Evolutionary conservation across 2,888 invertebrate genomes (phyloP).

Genomic region (Incurvaria masculella): DNA sequence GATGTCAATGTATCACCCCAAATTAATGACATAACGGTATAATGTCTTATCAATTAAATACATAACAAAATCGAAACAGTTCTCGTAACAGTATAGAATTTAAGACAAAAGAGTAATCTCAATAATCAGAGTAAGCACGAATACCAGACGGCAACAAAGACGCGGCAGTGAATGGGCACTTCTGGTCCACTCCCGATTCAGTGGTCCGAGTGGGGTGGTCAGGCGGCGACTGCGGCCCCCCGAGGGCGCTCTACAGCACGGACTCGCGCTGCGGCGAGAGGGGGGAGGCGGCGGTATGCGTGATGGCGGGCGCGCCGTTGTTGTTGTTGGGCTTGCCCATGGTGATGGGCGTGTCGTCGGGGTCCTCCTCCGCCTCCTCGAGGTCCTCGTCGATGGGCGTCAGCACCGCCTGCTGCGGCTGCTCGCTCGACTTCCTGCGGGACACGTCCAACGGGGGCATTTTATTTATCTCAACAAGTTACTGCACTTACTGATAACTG

Average conservation of each 20-base stretch:
- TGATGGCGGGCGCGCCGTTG: constrained; percentile 64
- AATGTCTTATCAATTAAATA: no score
- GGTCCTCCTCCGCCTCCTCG: constrained; percentile 72
- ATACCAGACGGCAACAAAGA: no score
- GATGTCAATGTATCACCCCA: no score
- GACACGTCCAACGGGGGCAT: neutral
- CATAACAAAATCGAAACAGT: no score
- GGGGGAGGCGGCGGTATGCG: constrained; percentile 73
- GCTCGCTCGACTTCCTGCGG: constrained; percentile 52
- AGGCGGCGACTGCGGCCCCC: no score
- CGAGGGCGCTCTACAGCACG: constrained; percentile 63
- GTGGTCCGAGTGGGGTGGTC: no score
- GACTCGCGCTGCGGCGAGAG: constrained; percentile 66
- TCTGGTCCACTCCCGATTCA: no score
- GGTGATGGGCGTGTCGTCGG: constrained; percentile 66
- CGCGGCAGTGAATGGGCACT: no score
- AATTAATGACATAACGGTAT: no score
- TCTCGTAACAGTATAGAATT: no score
- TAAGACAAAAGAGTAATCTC: no score
- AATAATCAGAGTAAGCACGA: no score
- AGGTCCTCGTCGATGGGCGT: constrained; percentile 78
- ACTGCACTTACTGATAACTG: neutral
- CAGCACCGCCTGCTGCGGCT: constrained; percentile 63
- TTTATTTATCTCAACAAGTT: neutral
- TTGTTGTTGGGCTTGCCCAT: constrained; percentile 45